phyloP scores from a whole-genome alignment of 2,797 vertebrate species.

The Calcarius lapponicus region DNA sequence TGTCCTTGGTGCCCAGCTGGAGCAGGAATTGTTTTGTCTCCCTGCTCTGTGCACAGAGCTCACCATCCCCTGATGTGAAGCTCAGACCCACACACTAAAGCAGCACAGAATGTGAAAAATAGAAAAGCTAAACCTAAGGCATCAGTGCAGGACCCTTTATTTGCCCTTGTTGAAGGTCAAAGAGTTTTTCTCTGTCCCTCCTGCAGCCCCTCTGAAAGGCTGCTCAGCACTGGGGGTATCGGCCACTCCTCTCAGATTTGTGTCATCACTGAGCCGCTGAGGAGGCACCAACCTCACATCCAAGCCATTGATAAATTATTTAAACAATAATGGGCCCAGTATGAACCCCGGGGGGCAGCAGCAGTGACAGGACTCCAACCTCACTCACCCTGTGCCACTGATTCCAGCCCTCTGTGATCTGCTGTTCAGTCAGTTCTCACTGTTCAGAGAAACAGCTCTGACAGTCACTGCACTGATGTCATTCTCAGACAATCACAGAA shows the following conservation, averaged over 20 bases:
- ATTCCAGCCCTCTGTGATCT: not conserved
- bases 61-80: too few relatives aligned
- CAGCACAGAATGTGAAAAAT: too few relatives aligned
- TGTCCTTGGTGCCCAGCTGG: too few relatives aligned
- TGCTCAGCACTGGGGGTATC: not conserved
- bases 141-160: not conserved
- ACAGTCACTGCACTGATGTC: not conserved
- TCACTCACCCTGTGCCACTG: not conserved
- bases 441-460: not conserved
- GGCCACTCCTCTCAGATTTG: not conserved
- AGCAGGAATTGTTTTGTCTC: too few relatives aligned
- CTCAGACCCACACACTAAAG: too few relatives aligned
- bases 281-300: not conserved
- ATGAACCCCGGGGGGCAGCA: not conserved
- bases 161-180: fast-evolving
- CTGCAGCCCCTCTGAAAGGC: not conserved
- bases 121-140: too few relatives aligned
- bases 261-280: not conserved
- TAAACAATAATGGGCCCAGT: not conserved
- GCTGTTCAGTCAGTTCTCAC: not conserved
- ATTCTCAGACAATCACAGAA: not conserved
- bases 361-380: not conserved
- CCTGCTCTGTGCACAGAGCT: too few relatives aligned
- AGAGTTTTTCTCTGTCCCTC: not conserved
- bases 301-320: not conserved